These are phyloP conservation scores for Plectropomus leopardus DNA, from an alignment of 2,113 vertebrate genomes.

Conservation along the genomic window DNA sequence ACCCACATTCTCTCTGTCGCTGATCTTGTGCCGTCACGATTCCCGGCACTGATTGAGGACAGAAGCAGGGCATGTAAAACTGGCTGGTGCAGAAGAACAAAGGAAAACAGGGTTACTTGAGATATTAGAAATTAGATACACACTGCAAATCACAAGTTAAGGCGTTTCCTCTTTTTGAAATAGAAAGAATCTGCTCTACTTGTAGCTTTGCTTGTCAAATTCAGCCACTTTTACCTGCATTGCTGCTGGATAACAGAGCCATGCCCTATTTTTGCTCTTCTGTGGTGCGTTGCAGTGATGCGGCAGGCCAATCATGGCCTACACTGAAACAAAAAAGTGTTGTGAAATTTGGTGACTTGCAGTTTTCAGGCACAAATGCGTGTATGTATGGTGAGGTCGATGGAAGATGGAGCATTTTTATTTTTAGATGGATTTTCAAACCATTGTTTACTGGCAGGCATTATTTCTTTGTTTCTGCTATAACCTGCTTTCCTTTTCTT, in stretches of 20 bases:
- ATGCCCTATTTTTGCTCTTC: background rate
- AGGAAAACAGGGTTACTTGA: background rate
- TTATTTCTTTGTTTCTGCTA: conserved; percentile 19
- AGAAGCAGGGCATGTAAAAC: background rate
- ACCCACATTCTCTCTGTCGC: background rate
- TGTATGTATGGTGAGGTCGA: background rate
- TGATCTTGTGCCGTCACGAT: background rate
- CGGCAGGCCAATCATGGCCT: background rate
- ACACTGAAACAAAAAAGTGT: background rate
- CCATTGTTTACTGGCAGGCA: conserved; percentile 29
- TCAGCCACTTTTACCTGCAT: background rate
- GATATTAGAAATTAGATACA: background rate
- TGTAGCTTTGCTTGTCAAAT: background rate
- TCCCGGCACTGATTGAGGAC: background rate
- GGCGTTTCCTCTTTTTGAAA: background rate
- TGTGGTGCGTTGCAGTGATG: background rate
- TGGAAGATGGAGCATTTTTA: background rate
- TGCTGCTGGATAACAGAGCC: background rate
- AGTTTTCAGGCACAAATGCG: conserved; percentile 9
- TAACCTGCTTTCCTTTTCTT: conserved; percentile 18
- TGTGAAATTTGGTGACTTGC: background rate
- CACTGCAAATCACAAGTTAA: background rate
- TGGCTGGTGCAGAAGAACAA: background rate
- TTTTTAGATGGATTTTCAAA: conserved; percentile 32
- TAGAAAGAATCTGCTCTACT: background rate